phyloP scores from a whole-genome alignment of 2,113 vertebrate genomes.

The Solea senegalensis region DNA sequence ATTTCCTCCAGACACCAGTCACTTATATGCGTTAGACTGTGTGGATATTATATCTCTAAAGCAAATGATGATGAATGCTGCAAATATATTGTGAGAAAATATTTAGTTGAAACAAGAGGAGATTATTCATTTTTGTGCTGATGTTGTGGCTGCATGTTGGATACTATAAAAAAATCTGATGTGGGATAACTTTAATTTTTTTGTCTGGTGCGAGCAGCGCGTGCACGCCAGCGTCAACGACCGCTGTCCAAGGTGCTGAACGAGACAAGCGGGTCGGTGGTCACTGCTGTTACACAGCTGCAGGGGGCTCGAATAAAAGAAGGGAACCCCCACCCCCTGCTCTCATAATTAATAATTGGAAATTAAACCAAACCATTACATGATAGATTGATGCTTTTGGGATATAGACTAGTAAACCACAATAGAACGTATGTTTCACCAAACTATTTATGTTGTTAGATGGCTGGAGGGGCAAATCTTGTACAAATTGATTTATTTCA shows the following conservation, averaged over 20 bases:
- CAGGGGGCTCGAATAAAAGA: too few relatives aligned
- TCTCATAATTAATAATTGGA: too few relatives aligned
- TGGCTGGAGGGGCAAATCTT: neutral
- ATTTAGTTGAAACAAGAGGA: neutral
- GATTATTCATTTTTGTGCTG: constrained; percentile 12
- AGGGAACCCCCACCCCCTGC: too few relatives aligned
- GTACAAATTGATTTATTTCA: neutral
- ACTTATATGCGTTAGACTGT: neutral
- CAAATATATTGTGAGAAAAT: neutral
- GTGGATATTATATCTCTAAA: neutral
- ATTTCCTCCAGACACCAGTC: too few relatives aligned
- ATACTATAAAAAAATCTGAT: neutral
- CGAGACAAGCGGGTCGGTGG: neutral
- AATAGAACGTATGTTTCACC: too few relatives aligned
- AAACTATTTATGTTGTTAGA: too few relatives aligned
- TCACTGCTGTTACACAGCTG: neutral
- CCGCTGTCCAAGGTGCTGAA: constrained; percentile 67
- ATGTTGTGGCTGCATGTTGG: neutral
- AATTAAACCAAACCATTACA: too few relatives aligned
- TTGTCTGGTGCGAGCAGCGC: constrained; percentile 28
- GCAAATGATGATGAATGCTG: neutral
- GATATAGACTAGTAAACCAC: too few relatives aligned
- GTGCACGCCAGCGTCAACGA: constrained; percentile 30
- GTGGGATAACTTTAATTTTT: constrained; percentile 52
- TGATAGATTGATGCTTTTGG: too few relatives aligned